Base-by-base conservation (phyloP, 2,888 invertebrate genomes). In the Tachina grossa region DNA sequence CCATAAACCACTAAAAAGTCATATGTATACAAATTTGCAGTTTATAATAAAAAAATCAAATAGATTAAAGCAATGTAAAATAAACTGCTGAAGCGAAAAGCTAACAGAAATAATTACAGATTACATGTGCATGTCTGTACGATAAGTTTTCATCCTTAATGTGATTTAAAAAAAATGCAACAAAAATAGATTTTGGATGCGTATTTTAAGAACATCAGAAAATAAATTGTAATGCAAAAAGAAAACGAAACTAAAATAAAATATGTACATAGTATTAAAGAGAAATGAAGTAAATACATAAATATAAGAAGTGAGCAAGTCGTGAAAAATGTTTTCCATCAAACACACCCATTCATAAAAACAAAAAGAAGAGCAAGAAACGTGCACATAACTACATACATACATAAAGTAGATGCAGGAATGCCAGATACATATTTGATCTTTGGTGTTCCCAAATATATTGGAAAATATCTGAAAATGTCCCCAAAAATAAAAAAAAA, bases 271-370 rank as follows among this genome's bases (percentile, higher is more conserved):
- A n/a, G 2, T n/a, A 16, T 6, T 16, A 45, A 47, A 66, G 72
- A 72, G 72, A 59, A 16, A 31, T 19, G n/a, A 16, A 72, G 11
- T 22, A n/a, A 0, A 31, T 31, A 31, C 31, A 31, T 31, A 31
- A 31, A 49, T 9, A 10, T 41, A 47, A 41, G 45, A 53, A 53
- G 11, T 53, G 78, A 79, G 78, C 71, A 71, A 71, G 45, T 65
- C 55, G 66, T 55, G 11, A 14, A 57, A 47, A n/a, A 19, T 79
- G 63, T 63, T 79, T 79, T 45, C 16, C n/a, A 49, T 11, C 39
- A 53, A 81, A 81, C 81, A 81, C 81, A 75, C 81, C 81, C 81
- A 81, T 68, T 68, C 68, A 69, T 81, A 69, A 74, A 68, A 81
- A 59, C 66, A 81, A 74, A 79, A 47, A 51, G 41, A 51, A 43